Evolutionary conservation across 2,888 invertebrate species (phyloP), one percentile per base, ranked within the genome.

Genomic region (Deilephila porcellus): DNA sequence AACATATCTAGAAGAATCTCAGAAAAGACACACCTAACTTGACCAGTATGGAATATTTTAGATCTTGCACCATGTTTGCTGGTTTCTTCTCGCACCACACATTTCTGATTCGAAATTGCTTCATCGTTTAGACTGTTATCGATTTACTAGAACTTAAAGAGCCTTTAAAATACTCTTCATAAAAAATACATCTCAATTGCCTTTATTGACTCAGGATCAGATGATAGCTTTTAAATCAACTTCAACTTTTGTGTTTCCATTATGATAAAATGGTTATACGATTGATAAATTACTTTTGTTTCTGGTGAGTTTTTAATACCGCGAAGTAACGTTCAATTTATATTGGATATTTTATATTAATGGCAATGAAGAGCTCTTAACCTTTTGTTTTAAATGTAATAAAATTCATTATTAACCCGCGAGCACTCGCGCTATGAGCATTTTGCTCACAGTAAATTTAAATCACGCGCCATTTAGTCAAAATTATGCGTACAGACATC

Each of bases 201-300:
- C 52, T 56, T 56, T n/a, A 56, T 56, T 56, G 19, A 56, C 56
- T n/a, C 56, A n/a, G 56, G 7, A n/a, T 56, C 56, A n/a, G 56
- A 45, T 56, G n/a, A n/a, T n/a, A n/a, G 56, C 56, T n/a, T 19
- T 56, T n/a, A 56, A 56, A 56, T 56, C 56, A 6, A n/a, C 6
- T 56, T 56, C 19, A 56, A 56, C 56, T n/a, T 56, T n/a, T 56
- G n/a, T 56, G 56, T 56, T 56, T 56, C 56, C n/a, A 56, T 56
- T 56, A 56, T 14, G 56, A 56, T 56, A 56, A 56, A 56, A 56
- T 56, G 45, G 45, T 11, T 45, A 45, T 14, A n/a, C 19, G 17
- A 56, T 56, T 56, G n/a, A 56, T 56, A 56, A 56, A n/a, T 56
- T 56, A n/a, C 56, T 56, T 56, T 56, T 56, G 19, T 56, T 17